Evolutionary conservation across 2,888 invertebrate species (phyloP), one percentile per base, ranked within the genome.

Genomic region (Monoplex corrugatus): DNA sequence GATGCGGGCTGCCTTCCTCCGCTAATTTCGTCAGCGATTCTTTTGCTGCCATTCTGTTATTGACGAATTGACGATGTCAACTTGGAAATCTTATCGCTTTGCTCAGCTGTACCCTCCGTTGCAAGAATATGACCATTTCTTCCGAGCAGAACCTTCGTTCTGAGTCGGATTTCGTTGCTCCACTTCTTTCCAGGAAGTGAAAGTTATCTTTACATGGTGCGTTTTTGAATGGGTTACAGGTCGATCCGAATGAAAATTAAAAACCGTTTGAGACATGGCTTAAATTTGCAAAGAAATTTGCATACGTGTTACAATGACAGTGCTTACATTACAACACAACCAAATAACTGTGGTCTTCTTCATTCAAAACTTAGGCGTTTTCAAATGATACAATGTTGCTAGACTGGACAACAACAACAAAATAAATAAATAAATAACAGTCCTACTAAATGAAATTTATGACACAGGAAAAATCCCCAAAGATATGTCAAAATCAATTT

Each of bases 1-100:
- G 90, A 92, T 94, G 93, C 38, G 91, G 91, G 50, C 91, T 93
- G 10, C 94, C 93, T 82, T 93, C 91, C 19, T 92, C 89, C 1
- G 91, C 92, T 86, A 93, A 89, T 63, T 92, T 91, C 16, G 90
- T 86, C 32, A 90, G 90, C 23, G 40, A n/a, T 32, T 63, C 63
- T 38, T 19, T 80, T 8, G 28, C 16, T 35, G 35, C 50, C 80
- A 50, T 43, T n/a, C 45, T 82, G 50, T 50, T 50, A 8, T 50
- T 16, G 13, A 45, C 82, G 45, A 44, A n/a, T n/a, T 50, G 50
- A 57, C 57, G 45, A 16, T 38, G 84, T 85, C 84, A 35, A n/a
- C 38, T 63, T 57, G 38, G 57, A 72, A 6, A 13, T 72, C 28
- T n/a, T 72, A 28, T 32, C 28, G 32, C n/a, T n/a, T n/a, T n/a